Evolutionary conservation across 1,140 invertebrate genomes (phyloP), one percentile per base, ranked within the genome.

Genomic region (Thaumetopoea pityocampa): DNA sequence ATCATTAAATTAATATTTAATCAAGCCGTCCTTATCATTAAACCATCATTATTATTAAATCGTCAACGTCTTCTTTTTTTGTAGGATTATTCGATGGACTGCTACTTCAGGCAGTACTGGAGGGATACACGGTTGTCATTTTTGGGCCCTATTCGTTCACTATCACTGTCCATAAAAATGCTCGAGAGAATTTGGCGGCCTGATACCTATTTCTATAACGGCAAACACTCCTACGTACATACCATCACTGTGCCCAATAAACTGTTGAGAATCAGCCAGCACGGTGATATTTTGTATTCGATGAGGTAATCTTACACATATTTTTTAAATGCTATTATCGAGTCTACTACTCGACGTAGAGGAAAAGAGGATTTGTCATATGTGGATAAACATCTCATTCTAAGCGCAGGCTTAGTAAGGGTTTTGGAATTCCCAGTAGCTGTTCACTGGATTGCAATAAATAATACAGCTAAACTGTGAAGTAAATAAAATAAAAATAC

Each of bases 51-150:
- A 26, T 26, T 9, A 4, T 9, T 10, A 10, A 19, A 32, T 11
- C n/a, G 30, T 35, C n/a, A 9, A 20, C 14, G n/a, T 34, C 6
- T n/a, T 48, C 30, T 28, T 45, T 19, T 26, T 11, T 43, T 42
- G n/a, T 54, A 97, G 95, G 94, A 96, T 69, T 99, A 98, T 67
- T 97, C 96, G 2, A 97, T 98, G 93, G 96, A 98, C 66, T 97
- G 96, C 74, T 98, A 98, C 72, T 98, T 98, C 70, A 90, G 97
- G 4, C 95, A 96, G 74, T 94, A 92, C 51, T 94, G 95, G 94
- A 87, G 92, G 5, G 95, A 97, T 72, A 88, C 90, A 12, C 88
- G 95, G 1, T 85, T 97, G 0, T 94, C 93, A 35, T 96, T 96
- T 65, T 79, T 91, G 28, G 93, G 93, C 2, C 93, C 93, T 8